These are phyloP conservation scores for Aphyosemion australe DNA, from an alignment of 2,113 vertebrate genomes.

Conservation along the genomic window DNA sequence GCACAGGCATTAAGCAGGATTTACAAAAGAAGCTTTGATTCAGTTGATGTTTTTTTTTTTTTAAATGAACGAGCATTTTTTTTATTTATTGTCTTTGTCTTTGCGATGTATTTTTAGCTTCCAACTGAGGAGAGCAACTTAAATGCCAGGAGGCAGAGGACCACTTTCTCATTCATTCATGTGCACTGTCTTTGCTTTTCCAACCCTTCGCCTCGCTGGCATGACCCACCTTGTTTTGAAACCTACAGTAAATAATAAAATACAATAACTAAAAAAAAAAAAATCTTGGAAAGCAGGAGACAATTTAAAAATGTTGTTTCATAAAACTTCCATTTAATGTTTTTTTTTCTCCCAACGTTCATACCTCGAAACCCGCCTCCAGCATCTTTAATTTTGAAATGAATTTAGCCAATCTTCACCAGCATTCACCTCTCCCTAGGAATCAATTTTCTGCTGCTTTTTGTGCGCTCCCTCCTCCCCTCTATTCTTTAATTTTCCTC, in stretches of 20 bases:
- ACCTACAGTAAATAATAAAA: background rate
- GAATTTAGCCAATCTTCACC: slow-evolving; percentile 38
- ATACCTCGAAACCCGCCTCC: slow-evolving; percentile 16
- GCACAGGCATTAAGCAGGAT: background rate
- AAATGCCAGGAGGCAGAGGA: slow-evolving; percentile 21
- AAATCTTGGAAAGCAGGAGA: slow-evolving; percentile 12
- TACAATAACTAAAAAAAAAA: background rate
- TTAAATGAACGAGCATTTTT: slow-evolving; percentile 16
- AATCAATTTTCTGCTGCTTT: slow-evolving; percentile 48
- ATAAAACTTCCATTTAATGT: background rate
- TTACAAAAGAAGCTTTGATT: slow-evolving; percentile 14
- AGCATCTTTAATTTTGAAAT: slow-evolving; percentile 46
- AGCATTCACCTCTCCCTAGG: slow-evolving; percentile 30
- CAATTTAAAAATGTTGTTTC: slow-evolving; percentile 7
- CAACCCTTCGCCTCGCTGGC: slow-evolving; percentile 23
- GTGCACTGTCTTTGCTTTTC: slow-evolving; percentile 11
- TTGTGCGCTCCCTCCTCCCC: slow-evolving; percentile 27
- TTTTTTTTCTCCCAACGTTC: background rate
- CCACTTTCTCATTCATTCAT: slow-evolving; percentile 27
- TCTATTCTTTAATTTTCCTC: slow-evolving; percentile 47
- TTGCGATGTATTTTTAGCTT: background rate
- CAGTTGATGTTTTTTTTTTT: background rate
- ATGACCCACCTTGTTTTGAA: background rate
- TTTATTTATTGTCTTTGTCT: slow-evolving; percentile 1
- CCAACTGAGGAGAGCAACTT: slow-evolving; percentile 8